These are phyloP conservation scores for Nibea coibor DNA, from an alignment of 2,113 vertebrate species.

Conservation along the genomic window DNA sequence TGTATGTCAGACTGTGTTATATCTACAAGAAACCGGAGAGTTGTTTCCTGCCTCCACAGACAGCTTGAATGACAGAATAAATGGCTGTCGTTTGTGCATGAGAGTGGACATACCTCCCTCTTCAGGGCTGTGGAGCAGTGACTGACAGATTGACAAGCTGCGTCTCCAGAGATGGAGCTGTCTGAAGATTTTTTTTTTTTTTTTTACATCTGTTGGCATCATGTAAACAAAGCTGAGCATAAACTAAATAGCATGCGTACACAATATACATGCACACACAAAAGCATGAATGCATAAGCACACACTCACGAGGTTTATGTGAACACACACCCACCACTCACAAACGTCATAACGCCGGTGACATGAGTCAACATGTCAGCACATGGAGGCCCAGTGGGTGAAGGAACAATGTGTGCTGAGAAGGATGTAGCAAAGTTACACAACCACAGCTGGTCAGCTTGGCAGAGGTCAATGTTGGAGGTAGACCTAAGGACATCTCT, in stretches of 20 bases:
- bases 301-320: neutral
- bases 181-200: slow-evolving; percentile 1
- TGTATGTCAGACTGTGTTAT: neutral
- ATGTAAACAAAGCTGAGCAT: slow-evolving; percentile 11
- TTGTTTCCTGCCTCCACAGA: slow-evolving; percentile 21
- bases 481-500: slow-evolving; percentile 25
- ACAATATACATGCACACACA: neutral
- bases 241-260: neutral
- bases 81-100: slow-evolving; percentile 7
- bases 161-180: slow-evolving; percentile 17
- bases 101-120: slow-evolving; percentile 16
- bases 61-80: slow-evolving; percentile 43
- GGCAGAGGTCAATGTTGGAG: slow-evolving; percentile 40
- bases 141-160: slow-evolving; percentile 20
- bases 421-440: slow-evolving; percentile 60
- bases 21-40: neutral
- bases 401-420: slow-evolving; percentile 41
- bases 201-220: slow-evolving; percentile 7
- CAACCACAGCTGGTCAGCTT: slow-evolving; percentile 59
- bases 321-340: neutral
- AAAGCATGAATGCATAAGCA: neutral
- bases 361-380: slow-evolving; percentile 74
- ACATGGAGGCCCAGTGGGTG: slow-evolving; percentile 40
- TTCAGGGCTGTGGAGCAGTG: neutral
- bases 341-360: slow-evolving; percentile 30